Conservation (phyloP, 2,797 vertebrate species). For the Acrocephalus scirpaceus region DNA sequence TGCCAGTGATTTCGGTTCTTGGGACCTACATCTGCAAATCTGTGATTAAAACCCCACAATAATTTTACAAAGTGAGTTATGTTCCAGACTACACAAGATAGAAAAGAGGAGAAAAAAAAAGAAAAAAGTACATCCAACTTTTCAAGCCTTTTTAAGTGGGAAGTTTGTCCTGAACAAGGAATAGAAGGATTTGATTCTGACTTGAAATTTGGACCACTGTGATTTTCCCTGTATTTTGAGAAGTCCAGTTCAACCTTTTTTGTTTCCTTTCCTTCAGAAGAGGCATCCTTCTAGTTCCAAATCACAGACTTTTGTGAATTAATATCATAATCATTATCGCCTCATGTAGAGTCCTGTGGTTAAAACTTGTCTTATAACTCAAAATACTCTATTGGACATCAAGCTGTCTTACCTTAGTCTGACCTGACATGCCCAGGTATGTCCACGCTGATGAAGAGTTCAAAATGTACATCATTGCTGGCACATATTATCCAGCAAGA, state of each 20-base stretch:
- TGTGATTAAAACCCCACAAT: not conserved
- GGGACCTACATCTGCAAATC: not conserved
- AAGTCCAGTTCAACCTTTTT: not conserved
- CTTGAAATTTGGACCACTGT: not conserved
- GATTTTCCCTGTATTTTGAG: not conserved
- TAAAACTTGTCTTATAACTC: not conserved
- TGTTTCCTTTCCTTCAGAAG: not conserved
- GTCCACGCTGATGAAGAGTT: not conserved
- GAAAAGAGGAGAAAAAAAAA: not conserved
- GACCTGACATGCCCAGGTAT: not conserved
- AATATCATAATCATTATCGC: not conserved
- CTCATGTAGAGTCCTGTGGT: not conserved
- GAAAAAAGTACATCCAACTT: not conserved
- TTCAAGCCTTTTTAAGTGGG: not conserved
- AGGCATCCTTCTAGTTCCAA: not conserved
- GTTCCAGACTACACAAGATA: not conserved
- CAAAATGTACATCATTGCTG: not conserved
- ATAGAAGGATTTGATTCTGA: not conserved
- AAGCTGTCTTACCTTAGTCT: not conserved
- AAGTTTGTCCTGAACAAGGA: not conserved
- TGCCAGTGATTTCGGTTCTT: not conserved
- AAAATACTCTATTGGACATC: not conserved
- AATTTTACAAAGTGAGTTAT: not conserved
- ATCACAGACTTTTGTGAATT: not conserved
- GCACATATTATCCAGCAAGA: not conserved